These are phyloP conservation scores for Nineta flava DNA, from an alignment of 2,888 invertebrate species.

Conservation along the genomic window DNA sequence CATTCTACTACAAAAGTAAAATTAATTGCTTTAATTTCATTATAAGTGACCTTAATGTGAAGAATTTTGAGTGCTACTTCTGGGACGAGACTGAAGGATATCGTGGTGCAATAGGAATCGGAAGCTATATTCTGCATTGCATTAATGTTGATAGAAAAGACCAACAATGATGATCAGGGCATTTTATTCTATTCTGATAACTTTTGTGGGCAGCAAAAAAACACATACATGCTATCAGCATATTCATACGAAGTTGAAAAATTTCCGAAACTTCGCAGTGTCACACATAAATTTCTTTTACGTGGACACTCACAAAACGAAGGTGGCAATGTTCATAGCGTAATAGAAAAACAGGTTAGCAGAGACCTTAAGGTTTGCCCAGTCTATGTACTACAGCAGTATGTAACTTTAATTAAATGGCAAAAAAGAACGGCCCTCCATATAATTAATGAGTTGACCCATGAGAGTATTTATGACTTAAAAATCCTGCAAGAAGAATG, in stretches of 20 bases:
- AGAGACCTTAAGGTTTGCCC: slow-evolving; percentile 6
- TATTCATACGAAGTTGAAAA: slow-evolving; percentile 11
- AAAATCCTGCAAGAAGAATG: slow-evolving; percentile 10
- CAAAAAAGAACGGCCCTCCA: slow-evolving; percentile 9
- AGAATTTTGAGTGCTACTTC: too few species aligned
- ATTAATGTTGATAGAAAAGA: too few species aligned
- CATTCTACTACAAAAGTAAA: slow-evolving; percentile 11
- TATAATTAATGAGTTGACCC: slow-evolving; percentile 8
- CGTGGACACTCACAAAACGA: slow-evolving; percentile 21
- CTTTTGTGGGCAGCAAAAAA: slow-evolving; percentile 11
- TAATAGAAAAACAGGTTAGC: slow-evolving; percentile 15
- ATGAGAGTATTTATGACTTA: slow-evolving; percentile 9
- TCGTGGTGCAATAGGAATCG: too few species aligned
- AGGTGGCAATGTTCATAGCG: slow-evolving; percentile 19
- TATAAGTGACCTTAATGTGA: slow-evolving; percentile 14
- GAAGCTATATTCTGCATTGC: too few species aligned
- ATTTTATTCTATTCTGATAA: too few species aligned
- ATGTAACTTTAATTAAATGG: slow-evolving; percentile 8
- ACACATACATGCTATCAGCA: slow-evolving; percentile 15
- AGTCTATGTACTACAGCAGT: slow-evolving; percentile 9
- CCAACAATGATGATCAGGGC: too few species aligned
- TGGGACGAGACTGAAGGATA: too few species aligned
- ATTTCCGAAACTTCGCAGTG: slow-evolving; percentile 11
- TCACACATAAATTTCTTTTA: slow-evolving; percentile 20
- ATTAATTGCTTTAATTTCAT: slow-evolving; percentile 14